Evolutionary conservation across 35 echinoderm and acorn worm species (phyloP).

Genomic region (Ophiothrix spiculata): DNA sequence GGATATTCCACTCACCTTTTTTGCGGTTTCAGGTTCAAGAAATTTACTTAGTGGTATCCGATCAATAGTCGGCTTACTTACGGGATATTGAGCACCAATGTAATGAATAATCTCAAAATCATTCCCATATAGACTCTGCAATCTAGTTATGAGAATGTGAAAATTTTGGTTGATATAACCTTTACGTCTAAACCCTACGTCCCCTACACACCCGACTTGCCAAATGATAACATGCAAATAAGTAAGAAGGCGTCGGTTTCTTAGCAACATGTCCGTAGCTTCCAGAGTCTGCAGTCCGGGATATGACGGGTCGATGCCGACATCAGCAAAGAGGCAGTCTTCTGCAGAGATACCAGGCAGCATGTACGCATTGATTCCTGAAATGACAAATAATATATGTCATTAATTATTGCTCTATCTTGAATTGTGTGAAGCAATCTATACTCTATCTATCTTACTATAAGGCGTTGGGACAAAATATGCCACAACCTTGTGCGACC

Average conservation of each 20-base stretch:
- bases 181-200: conserved; percentile 22
- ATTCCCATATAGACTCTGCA: not conserved
- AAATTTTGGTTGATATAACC: not conserved
- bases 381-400: too few relatives aligned
- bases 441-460: too few relatives aligned
- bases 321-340: conserved; percentile 14
- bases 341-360: conserved; percentile 20
- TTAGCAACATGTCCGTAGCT: conserved; percentile 14
- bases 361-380: conserved; percentile 14
- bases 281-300: conserved; percentile 14
- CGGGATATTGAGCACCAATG: conserved; percentile 1
- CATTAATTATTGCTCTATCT: too few relatives aligned
- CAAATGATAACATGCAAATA: conserved; percentile 20
- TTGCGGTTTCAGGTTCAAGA: not conserved
- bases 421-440: too few relatives aligned
- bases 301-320: conserved; percentile 22
- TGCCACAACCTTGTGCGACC: too few relatives aligned
- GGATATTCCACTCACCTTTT: not conserved
- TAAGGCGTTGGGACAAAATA: too few relatives aligned
- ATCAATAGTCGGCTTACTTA: not conserved
- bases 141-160: not conserved
- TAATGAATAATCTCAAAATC: not conserved
- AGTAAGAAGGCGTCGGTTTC: conserved; percentile 3
- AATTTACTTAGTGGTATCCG: not conserved
- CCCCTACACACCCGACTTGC: conserved; percentile 28